Conservation (phyloP, 2,797 vertebrate genomes). For the Astyanax mexicanus region DNA sequence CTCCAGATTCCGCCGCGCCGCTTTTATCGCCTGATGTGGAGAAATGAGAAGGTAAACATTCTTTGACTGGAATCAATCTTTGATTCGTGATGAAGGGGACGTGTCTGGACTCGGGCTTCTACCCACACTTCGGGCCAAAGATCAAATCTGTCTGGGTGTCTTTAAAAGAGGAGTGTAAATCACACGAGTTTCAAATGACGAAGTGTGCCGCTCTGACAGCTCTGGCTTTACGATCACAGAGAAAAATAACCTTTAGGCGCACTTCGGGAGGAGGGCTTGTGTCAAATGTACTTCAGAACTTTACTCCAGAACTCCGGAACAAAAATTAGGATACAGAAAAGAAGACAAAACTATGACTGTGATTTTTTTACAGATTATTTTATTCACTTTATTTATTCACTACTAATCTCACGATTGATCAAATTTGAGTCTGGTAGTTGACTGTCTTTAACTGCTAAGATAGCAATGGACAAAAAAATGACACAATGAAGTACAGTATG, state of each 20-base stretch:
- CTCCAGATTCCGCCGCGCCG: constrained; percentile 58
- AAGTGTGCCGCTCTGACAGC: constrained; percentile 25
- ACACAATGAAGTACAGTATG: too few relatives aligned
- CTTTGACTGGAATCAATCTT: constrained; percentile 46
- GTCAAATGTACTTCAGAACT: background rate
- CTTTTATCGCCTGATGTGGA: constrained; percentile 65
- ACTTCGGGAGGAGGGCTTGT: constrained; percentile 16
- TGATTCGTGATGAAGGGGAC: constrained; percentile 39
- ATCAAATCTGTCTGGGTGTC: constrained; percentile 42
- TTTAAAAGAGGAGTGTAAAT: constrained; percentile 34
- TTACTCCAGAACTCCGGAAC: too few relatives aligned
- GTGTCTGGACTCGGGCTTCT: constrained; percentile 16
- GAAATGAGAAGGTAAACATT: constrained; percentile 66
- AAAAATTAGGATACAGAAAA: background rate
- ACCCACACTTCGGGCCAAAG: constrained; percentile 22
- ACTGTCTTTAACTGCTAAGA: too few relatives aligned
- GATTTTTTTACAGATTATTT: background rate
- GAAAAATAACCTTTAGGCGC: background rate
- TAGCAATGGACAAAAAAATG: too few relatives aligned
- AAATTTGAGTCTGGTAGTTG: too few relatives aligned
- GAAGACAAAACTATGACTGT: too few relatives aligned
- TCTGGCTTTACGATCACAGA: constrained; percentile 3
- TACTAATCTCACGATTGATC: background rate
- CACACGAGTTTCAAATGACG: constrained; percentile 6
- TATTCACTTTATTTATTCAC: constrained; percentile 6